Conservation (phyloP, 1,140 invertebrate species). For the Parasteatoda tepidariorum region DNA sequence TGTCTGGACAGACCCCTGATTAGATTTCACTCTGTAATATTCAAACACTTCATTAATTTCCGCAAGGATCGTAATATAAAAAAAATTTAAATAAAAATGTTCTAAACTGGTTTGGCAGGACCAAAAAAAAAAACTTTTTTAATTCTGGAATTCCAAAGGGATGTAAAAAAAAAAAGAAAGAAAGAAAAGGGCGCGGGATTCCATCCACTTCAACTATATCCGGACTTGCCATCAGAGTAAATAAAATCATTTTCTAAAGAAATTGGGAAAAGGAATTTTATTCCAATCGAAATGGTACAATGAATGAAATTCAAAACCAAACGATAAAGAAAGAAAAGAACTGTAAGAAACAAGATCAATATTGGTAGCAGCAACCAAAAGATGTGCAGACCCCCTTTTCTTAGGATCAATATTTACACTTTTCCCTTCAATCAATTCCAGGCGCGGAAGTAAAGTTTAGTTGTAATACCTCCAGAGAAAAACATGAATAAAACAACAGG, state of each 20-base stretch:
- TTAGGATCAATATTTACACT: background rate
- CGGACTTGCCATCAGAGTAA: background rate
- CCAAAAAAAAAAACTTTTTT: too few species aligned
- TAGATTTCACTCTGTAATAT: too few species aligned
- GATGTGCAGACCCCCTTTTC: background rate
- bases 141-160: too few species aligned
- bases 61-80: too few species aligned
- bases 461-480: background rate
- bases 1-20: too few species aligned
- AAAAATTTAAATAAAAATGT: too few species aligned
- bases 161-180: too few species aligned
- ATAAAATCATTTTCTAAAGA: background rate
- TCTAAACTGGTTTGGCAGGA: too few species aligned
- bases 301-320: background rate
- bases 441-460: background rate
- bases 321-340: background rate
- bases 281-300: background rate
- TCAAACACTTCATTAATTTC: too few species aligned
- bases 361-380: background rate
- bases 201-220: too few species aligned
- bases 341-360: background rate
- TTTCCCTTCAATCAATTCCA: background rate
- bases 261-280: background rate
- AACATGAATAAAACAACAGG: background rate
- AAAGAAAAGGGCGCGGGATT: too few species aligned